Base-by-base conservation (phyloP, 2,888 invertebrate species). In the Scaptomyza caliginosa region DNA sequence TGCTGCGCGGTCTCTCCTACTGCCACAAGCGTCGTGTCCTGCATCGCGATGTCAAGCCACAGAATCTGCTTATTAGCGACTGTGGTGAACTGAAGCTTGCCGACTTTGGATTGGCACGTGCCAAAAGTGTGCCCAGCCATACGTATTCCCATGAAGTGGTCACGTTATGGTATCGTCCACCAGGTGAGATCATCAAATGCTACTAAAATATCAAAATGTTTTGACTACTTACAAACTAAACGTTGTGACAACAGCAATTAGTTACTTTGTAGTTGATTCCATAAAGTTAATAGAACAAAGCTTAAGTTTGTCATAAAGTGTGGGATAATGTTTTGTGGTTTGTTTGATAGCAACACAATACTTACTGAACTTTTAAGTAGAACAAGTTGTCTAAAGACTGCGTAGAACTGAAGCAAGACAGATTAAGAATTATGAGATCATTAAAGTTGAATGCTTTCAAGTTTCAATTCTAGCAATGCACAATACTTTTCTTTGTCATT, bases 81-180 rank as follows among this genome's bases (percentile, higher is more conserved):
- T 95, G 95, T 88, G 99, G 99, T 73, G 99, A 99, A 93, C 94
- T 99, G 90, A 99, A 99, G 92, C 93, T 99, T 88, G 99, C 99
- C 34, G 99, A 99, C 93, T 99, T 99, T 92, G 98, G 98, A 74
- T 92, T 99, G 82, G 99, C 99, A 72, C 94, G 99, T 84, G 99
- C 99, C 87, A 99, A 99, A 93, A 98, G 98, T 65, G 99, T 99
- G 75, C 99, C 99, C 68, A 98, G 98, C 91, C 97, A 98, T 92
- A 99, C 99, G 43, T 99, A 99, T 92, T 98, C 98, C 11, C 98
- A 99, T 91, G 99, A 99, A 92, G 98, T 98, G 58, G 99, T 99
- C 78, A 99, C 99, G 69, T 92, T 99, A 71, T 99, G 99, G 99
- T 99, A 99, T 92, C 94, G 99, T 90, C 99, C 99, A 65, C 99